Conservation (phyloP, 2,888 invertebrate genomes). For the Ichneumoninae sp. region DNA sequence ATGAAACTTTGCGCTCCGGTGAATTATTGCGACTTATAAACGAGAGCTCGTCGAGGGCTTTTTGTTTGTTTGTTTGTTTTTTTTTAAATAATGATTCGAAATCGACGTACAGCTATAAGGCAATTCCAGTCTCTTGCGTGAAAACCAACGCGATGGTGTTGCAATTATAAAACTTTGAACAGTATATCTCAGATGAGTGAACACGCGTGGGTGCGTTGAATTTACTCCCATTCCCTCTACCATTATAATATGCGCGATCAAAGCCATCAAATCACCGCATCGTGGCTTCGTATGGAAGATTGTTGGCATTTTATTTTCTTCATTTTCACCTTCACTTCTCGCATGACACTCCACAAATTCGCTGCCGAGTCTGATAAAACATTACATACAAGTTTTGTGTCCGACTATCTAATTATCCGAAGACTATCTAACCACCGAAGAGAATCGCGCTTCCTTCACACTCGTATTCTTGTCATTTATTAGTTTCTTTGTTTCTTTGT, state of each 20-base stretch:
- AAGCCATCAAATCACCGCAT: conserved; percentile 18
- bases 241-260: conserved; percentile 24
- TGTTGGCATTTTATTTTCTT: conserved; percentile 4
- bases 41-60: conserved; percentile 26
- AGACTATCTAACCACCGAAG: conserved; percentile 45
- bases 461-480: conserved; percentile 16
- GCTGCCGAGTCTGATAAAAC: conserved; percentile 41
- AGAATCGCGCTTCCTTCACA: conserved; percentile 39
- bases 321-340: conserved; percentile 25
- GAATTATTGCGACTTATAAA: conserved; percentile 18
- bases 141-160: conserved; percentile 55
- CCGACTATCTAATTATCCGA: conserved; percentile 55
- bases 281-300: conserved; percentile 51
- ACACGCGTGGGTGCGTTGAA: conserved; percentile 52
- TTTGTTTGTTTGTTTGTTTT: conserved; percentile 24
- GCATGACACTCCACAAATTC: conserved; percentile 49
- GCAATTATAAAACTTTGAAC: conserved; percentile 51
- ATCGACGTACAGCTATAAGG: conserved; percentile 62
- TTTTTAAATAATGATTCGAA: conserved; percentile 34
- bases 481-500: conserved; percentile 16
- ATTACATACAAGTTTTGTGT: conserved; percentile 38
- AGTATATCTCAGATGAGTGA: conserved; percentile 43
- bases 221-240: conserved; percentile 3
- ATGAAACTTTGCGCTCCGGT: conserved; percentile 8
- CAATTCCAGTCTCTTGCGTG: conserved; percentile 64